Conservation (phyloP, 2,113 vertebrate genomes). For the Suricata suricatta region DNA sequence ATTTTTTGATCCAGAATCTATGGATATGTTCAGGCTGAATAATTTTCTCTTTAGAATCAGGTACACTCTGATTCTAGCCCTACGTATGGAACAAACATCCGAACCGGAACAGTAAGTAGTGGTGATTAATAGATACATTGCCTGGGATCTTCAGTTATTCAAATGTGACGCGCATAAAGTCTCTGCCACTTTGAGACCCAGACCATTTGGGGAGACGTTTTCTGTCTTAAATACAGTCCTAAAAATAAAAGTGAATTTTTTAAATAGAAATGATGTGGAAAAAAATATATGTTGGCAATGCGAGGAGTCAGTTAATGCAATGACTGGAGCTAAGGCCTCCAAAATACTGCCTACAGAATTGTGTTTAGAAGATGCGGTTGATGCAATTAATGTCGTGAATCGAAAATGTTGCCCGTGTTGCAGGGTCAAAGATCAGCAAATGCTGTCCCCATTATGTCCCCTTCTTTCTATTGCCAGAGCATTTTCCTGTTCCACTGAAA, state of each 20-base stretch:
- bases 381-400: not conserved
- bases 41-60: slow-evolving; percentile 26
- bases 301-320: not conserved
- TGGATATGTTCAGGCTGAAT: not conserved
- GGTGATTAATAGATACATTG: slow-evolving; percentile 60
- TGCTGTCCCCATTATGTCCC: not conserved
- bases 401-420: not conserved
- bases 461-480: not conserved
- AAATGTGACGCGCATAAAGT: slow-evolving; percentile 34
- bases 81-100: slow-evolving; percentile 35
- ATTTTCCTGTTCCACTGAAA: not conserved
- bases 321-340: not conserved
- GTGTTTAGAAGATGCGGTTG: not conserved
- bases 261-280: slow-evolving; percentile 40
- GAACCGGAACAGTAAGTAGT: slow-evolving; percentile 37
- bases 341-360: not conserved
- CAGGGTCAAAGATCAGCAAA: not conserved
- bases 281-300: not conserved
- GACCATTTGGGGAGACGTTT: slow-evolving; percentile 1
- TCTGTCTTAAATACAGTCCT: slow-evolving; percentile 33
- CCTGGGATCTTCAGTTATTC: slow-evolving; percentile 15
- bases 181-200: not conserved
- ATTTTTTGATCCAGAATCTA: slow-evolving; percentile 19
- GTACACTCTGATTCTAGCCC: not conserved
- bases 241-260: slow-evolving; percentile 46